Evolutionary conservation across 2,797 vertebrate genomes (phyloP).

Genomic region (Peromyscus melanophrys): DNA sequence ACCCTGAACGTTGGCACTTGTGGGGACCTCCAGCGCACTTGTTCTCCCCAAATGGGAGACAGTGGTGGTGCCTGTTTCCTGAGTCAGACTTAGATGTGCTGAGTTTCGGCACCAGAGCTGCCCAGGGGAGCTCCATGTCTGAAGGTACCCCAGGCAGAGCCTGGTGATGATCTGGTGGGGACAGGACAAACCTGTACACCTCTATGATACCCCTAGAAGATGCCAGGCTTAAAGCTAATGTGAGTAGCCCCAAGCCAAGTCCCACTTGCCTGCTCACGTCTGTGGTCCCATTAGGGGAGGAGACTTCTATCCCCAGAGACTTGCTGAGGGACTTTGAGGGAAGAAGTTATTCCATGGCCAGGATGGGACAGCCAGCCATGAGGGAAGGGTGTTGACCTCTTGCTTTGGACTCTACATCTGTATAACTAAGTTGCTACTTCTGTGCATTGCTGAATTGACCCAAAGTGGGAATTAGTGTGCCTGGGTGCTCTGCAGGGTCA

Average conservation of each 20-base stretch:
- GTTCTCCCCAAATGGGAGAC: accelerated
- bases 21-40: accelerated
- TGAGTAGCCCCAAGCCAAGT: neutral
- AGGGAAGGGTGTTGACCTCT: neutral
- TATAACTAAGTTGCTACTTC: neutral
- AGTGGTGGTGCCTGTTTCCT: neutral
- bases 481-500: neutral
- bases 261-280: neutral
- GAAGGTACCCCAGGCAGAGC: neutral
- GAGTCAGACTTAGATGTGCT: neutral
- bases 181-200: neutral
- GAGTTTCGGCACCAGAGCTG: neutral
- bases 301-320: neutral
- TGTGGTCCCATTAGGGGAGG: neutral
- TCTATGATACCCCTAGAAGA: neutral
- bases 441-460: accelerated
- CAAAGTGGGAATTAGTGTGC: neutral
- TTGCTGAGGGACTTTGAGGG: no score
- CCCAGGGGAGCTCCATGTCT: neutral
- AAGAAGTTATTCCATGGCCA: neutral
- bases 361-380: neutral
- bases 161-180: neutral
- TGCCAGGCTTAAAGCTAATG: neutral
- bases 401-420: no score
- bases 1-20: no score